Conservation (phyloP, 2,113 vertebrate genomes). For the Stegostoma tigrinum region DNA sequence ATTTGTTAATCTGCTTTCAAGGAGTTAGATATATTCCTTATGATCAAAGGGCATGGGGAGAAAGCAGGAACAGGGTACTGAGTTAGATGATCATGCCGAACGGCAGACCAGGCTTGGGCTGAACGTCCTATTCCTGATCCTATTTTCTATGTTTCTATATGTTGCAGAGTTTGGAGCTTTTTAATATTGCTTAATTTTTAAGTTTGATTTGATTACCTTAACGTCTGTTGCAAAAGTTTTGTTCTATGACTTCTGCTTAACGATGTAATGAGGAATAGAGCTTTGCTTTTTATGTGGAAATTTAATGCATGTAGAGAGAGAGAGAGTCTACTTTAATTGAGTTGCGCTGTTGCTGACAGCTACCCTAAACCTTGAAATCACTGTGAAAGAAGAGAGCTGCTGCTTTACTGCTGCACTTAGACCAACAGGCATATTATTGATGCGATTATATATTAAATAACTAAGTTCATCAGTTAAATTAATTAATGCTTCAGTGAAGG, state of each 20-base stretch:
- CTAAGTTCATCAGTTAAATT: no score
- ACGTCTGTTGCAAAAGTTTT: neutral
- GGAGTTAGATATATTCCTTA: no score
- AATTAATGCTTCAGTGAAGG: neutral
- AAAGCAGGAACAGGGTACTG: no score
- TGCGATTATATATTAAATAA: neutral
- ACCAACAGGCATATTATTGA: neutral
- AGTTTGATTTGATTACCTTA: neutral
- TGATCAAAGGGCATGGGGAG: no score
- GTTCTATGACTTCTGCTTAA: neutral
- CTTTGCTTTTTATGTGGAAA: neutral
- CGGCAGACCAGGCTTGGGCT: no score
- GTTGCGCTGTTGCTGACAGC: neutral
- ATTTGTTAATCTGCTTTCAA: no score
- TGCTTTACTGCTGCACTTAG: neutral
- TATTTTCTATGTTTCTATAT: neutral
- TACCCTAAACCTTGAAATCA: neutral
- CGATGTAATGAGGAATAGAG: neutral
- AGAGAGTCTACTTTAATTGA: neutral
- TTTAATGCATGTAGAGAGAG: neutral
- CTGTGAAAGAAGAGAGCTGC: neutral
- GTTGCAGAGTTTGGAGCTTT: neutral
- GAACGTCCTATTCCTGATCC: no score
- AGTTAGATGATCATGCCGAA: no score
- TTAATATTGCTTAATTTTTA: neutral